Evolutionary conservation across 2,113 vertebrate species (phyloP).

Genomic region (Crotalus horridus): DNA sequence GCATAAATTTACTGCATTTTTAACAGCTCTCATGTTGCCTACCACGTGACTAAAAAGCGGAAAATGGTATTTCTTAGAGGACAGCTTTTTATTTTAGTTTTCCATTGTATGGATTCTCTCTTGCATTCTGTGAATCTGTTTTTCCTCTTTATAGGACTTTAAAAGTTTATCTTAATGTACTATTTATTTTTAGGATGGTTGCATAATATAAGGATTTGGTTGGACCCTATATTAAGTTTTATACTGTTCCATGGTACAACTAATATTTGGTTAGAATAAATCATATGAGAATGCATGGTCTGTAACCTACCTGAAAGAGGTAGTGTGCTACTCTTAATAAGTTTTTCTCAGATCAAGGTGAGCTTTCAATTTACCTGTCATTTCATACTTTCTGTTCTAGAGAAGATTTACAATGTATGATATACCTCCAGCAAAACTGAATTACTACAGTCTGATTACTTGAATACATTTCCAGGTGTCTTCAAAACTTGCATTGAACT

Average conservation of each 20-base stretch:
- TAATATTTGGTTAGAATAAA: background rate
- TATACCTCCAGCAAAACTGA: background rate
- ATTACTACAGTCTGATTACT: background rate
- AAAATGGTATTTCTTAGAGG: too few relatives aligned
- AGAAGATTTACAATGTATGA: background rate
- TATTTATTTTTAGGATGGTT: background rate
- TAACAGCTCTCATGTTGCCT: too few relatives aligned
- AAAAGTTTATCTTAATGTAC: too few relatives aligned
- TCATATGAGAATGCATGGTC: background rate
- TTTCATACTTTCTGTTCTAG: background rate
- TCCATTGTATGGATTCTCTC: too few relatives aligned
- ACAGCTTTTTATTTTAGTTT: too few relatives aligned
- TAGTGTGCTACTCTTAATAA: background rate
- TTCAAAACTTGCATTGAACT: background rate
- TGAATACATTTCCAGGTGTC: background rate
- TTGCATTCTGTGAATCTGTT: too few relatives aligned
- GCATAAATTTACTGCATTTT: too few relatives aligned
- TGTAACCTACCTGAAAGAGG: background rate
- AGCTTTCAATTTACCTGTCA: background rate
- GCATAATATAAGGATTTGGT: background rate
- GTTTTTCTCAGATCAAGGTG: background rate
- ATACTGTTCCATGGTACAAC: background rate
- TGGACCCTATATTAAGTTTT: background rate
- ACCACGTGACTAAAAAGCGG: too few relatives aligned
- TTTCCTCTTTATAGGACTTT: too few relatives aligned